Conservation (phyloP, 1,140 invertebrate genomes). For the Tetranychus cinnabarinus region DNA sequence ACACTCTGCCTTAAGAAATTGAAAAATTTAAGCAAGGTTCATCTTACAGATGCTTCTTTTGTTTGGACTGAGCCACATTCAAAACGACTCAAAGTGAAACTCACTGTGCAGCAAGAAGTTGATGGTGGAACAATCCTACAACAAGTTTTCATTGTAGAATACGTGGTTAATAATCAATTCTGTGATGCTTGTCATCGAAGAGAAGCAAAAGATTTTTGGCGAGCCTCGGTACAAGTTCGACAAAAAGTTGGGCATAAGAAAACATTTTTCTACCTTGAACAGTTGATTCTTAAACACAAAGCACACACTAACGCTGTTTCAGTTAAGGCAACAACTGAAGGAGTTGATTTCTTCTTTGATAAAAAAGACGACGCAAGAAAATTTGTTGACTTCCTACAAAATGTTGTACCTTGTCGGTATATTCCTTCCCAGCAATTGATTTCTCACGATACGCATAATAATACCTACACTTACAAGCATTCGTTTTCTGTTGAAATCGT, state of each 20-base stretch:
- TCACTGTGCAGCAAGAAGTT: slow-evolving; percentile 86
- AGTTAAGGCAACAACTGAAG: slow-evolving; percentile 61
- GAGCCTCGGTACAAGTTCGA: slow-evolving; percentile 45
- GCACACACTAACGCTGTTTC: slow-evolving; percentile 73
- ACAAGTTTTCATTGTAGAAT: slow-evolving; percentile 70
- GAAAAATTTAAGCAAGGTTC: slow-evolving; percentile 65
- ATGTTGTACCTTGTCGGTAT: slow-evolving; percentile 44
- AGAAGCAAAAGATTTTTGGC: slow-evolving; percentile 96
- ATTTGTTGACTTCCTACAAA: slow-evolving; percentile 74
- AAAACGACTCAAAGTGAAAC: slow-evolving; percentile 82
- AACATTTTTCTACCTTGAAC: slow-evolving; percentile 94
- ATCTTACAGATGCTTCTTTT: slow-evolving; percentile 78
- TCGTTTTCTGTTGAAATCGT: slow-evolving; percentile 72
- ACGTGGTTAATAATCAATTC: slow-evolving; percentile 69
- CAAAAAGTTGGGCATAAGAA: slow-evolving; percentile 58
- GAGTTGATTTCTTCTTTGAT: slow-evolving; percentile 84
- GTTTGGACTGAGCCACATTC: slow-evolving; percentile 99
- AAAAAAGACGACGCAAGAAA: slow-evolving; percentile 73
- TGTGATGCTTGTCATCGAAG: slow-evolving; percentile 88
- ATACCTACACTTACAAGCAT: slow-evolving; percentile 83
- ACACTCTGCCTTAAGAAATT: slow-evolving; percentile 77
- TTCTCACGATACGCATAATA: slow-evolving; percentile 90
- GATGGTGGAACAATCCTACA: slow-evolving; percentile 27
- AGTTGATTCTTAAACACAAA: slow-evolving; percentile 82
- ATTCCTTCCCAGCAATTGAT: slow-evolving; percentile 70